Percentiles rank a stretch among this genome's conserved stretches.
These are phyloP conservation scores for Glyptemys insculpta DNA, from an alignment of 2,797 vertebrate species.

Conservation along the genomic window DNA sequence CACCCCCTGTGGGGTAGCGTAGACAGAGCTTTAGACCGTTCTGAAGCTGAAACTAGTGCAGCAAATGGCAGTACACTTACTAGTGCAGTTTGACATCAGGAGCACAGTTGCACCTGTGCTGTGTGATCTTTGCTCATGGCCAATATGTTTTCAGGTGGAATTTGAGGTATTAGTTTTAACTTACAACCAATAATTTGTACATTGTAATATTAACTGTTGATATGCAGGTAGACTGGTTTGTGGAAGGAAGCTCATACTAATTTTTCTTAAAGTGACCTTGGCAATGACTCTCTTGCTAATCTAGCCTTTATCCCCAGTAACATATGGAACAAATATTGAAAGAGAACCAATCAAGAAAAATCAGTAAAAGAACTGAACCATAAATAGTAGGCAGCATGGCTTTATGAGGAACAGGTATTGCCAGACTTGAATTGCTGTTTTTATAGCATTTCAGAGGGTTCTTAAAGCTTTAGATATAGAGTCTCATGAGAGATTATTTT, in stretches of 20 bases:
- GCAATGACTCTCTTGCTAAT: not conserved
- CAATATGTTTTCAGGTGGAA: not conserved
- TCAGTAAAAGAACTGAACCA: not conserved
- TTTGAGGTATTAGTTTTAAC: accelerated
- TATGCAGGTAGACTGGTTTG: not conserved
- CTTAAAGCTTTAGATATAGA: not conserved
- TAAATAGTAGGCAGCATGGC: not conserved
- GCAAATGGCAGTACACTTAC: not conserved
- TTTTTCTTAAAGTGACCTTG: not conserved
- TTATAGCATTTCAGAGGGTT: not conserved
- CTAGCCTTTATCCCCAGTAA: not conserved
- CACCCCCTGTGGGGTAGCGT: too few relatives aligned
- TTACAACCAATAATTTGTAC: too few relatives aligned
- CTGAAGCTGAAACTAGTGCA: not conserved
- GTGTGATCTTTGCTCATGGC: not conserved
- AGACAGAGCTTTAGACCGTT: too few relatives aligned
- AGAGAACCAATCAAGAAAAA: not conserved
- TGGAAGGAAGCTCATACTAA: not conserved
- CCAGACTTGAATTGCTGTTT: not conserved
- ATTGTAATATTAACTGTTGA: accelerated
- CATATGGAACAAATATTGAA: not conserved
- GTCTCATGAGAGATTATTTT: not conserved
- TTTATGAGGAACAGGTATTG: not conserved
- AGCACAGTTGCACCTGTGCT: accelerated
- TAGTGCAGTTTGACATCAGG: not conserved